Conservation (phyloP, 2,113 vertebrate species). For the Brachyhypopomus gauderio region DNA sequence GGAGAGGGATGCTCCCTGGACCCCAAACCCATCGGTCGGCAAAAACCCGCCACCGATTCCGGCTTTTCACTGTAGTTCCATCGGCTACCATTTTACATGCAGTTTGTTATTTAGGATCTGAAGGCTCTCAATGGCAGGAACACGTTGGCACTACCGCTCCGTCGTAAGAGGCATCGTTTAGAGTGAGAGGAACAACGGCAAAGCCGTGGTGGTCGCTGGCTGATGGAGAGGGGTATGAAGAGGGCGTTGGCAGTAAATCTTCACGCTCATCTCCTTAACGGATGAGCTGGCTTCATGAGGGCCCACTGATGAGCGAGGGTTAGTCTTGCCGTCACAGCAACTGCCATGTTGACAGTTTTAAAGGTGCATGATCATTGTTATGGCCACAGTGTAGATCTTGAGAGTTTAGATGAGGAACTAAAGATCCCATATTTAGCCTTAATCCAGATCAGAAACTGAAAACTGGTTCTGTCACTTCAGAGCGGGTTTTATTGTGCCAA, state of each 20-base stretch:
- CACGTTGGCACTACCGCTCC: not conserved
- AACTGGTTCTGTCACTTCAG: too few relatives aligned
- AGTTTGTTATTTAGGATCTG: not conserved
- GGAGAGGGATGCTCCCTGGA: too few relatives aligned
- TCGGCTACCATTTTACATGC: too few relatives aligned
- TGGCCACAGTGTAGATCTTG: too few relatives aligned
- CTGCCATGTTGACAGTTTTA: not conserved
- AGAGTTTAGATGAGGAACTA: too few relatives aligned
- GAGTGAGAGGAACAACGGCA: conserved; percentile 27
- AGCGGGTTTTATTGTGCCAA: too few relatives aligned
- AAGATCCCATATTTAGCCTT: too few relatives aligned
- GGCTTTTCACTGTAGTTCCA: too few relatives aligned
- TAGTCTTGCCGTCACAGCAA: not conserved
- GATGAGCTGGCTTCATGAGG: not conserved
- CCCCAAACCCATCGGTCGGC: too few relatives aligned
- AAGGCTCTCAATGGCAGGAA: not conserved
- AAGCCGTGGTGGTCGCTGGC: conserved; percentile 21
- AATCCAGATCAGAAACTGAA: too few relatives aligned
- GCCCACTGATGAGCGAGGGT: not conserved
- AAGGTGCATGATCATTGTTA: too few relatives aligned
- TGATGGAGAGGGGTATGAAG: not conserved
- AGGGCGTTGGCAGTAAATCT: conserved; percentile 33
- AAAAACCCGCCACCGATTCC: too few relatives aligned
- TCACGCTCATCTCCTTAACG: not conserved
- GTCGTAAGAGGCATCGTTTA: not conserved